phyloP scores from a whole-genome alignment of 2,113 vertebrate genomes.

The Gadus chalcogrammus region DNA sequence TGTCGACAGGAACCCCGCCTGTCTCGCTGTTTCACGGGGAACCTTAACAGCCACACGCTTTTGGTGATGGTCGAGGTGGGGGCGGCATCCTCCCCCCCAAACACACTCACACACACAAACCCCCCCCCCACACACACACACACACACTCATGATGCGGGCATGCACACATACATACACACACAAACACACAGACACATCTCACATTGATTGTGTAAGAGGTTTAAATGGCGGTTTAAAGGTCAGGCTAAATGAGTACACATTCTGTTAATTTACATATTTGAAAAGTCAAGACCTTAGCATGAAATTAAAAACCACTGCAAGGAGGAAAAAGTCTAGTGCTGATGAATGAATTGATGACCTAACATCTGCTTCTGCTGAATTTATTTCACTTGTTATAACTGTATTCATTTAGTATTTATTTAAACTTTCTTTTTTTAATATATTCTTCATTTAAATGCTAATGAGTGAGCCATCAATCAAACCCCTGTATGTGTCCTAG shows the following conservation, averaged over 20 bases:
- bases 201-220: neutral
- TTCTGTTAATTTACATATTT: too few relatives aligned
- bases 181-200: neutral
- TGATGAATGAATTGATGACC: too few relatives aligned
- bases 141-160: slow-evolving; percentile 10
- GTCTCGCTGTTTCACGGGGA: slow-evolving; percentile 47
- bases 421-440: neutral
- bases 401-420: neutral
- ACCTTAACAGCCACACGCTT: slow-evolving; percentile 53
- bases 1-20: slow-evolving; percentile 47
- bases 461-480: neutral
- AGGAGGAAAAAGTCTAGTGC: too few relatives aligned
- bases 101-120: neutral
- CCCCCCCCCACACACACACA: neutral
- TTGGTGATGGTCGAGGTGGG: slow-evolving; percentile 39
- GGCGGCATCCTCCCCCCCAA: slow-evolving; percentile 51
- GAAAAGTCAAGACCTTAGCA: too few relatives aligned
- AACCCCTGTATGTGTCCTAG: neutral
- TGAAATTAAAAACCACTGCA: too few relatives aligned
- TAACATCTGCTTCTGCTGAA: too few relatives aligned
- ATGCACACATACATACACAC: slow-evolving; percentile 1
- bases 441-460: slow-evolving; percentile 1
- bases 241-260: too few relatives aligned
- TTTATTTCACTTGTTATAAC: neutral
- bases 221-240: too few relatives aligned